Base-by-base conservation (phyloP, 2,797 vertebrate genomes). In the Petrocephalus schoutedeni region DNA sequence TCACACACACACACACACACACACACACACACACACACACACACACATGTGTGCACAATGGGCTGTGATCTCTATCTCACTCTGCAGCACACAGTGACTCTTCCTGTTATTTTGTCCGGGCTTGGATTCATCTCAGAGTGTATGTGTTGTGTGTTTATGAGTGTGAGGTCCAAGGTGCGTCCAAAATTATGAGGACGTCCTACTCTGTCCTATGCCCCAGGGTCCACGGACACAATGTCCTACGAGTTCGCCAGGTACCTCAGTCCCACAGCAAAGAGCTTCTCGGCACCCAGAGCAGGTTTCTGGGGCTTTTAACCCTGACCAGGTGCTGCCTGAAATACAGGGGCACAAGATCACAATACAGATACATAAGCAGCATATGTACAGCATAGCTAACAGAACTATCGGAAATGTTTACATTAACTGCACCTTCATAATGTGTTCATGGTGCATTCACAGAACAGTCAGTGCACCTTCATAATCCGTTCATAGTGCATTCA, bases 81-180 rank as follows among this genome's bases (percentile, higher is more conserved):
- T 41, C 8, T 23, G 41, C 12, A 84, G 87, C 77, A 84, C 41
- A 67, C 77, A 84, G 45, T 10, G 57, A 23, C 45, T 51, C 23
- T 88, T 84, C 77, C 87, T 88, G 77, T 85, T 85, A 67, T 64
- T 59, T 84, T 84, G 23, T 85, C 41, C 45, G 1, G 32, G 16
- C 49, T 21, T 64, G n/a, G 9, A 86, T 87, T 87, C 21, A 21
- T 54, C 54, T 87, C 56, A 16, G 23, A 32, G 77, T 57, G 49
- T 82, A 14, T 80, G 56, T 82, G 16, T 53, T 82, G 16, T 61
- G 67, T 84, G 77, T 82, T 56, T 82, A 74, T 32, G 45, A 54
- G 1, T 28, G 77, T 2, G 88, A 49, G 91, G 89, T 89, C 87
- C 45, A 77, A 87, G 56, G 89, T 80, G 88, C 88, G 90, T 83